Conservation (phyloP, 2,797 vertebrate genomes). For the Sebastiscus albofasciatus region DNA sequence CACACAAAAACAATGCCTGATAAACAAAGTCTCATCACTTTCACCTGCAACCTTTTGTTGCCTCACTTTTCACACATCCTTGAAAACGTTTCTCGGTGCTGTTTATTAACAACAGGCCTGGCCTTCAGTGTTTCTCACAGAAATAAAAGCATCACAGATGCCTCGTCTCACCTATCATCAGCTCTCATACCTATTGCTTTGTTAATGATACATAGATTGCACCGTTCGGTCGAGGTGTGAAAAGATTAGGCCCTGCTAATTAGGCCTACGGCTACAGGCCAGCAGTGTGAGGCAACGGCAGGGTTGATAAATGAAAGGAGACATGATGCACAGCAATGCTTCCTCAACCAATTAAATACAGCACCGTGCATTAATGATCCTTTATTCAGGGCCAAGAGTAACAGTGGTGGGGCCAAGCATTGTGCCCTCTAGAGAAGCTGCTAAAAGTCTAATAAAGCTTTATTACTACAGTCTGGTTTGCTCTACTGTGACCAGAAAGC, state of each 20-base stretch:
- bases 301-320: conserved; percentile 74
- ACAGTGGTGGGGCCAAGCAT: conserved; percentile 16
- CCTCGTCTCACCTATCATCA: conserved; percentile 1
- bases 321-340: conserved; percentile 67
- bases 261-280: conserved; percentile 61
- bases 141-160: background rate
- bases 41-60: background rate
- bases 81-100: background rate
- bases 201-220: conserved; percentile 53
- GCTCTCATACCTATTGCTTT: conserved; percentile 28
- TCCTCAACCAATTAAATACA: conserved; percentile 73
- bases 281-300: conserved; percentile 45
- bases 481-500: conserved; percentile 7
- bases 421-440: conserved; percentile 37
- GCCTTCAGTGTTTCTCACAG: background rate
- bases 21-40: background rate
- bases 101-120: background rate
- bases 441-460: conserved; percentile 28
- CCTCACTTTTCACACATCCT: background rate
- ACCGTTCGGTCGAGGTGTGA: conserved; percentile 14
- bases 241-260: conserved; percentile 59
- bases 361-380: conserved; percentile 72
- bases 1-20: background rate
- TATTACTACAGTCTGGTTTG: background rate
- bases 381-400: conserved; percentile 40